These are phyloP conservation scores for Spinus olivaceus DNA, from an alignment of 2,797 vertebrate species.

Conservation along the genomic window DNA sequence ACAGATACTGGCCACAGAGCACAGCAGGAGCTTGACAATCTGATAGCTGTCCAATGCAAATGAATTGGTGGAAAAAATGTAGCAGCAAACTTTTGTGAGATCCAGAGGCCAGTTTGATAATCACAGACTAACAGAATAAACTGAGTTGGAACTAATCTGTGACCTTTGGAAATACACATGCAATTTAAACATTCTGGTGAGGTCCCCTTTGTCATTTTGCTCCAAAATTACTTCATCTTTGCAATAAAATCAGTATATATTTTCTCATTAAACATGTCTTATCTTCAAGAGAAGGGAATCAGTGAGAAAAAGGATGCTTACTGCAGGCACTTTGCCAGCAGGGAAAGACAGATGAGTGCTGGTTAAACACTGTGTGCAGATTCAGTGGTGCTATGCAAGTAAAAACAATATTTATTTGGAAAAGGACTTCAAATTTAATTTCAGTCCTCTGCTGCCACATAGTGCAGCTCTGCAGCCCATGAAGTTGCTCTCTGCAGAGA, in stretches of 20 bases:
- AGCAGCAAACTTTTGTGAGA: background rate
- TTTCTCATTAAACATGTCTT: background rate
- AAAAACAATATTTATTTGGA: background rate
- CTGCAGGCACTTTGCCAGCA: background rate
- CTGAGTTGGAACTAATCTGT: background rate
- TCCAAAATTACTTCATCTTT: background rate
- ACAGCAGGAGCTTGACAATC: background rate
- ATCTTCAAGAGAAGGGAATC: background rate
- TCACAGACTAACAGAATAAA: background rate
- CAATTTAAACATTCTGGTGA: background rate
- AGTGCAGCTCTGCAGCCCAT: background rate
- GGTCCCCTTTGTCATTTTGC: background rate
- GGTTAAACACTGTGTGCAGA: background rate
- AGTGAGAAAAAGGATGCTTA: background rate
- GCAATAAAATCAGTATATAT: background rate
- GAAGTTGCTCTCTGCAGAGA: background rate
- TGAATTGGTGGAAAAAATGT: background rate
- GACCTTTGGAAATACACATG: background rate
- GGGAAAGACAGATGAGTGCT: background rate
- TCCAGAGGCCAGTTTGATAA: background rate
- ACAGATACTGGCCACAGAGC: background rate
- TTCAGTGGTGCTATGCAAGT: background rate
- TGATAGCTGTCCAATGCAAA: background rate
- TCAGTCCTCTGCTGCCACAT: background rate
- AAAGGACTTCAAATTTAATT: background rate